Conservation (phyloP, 2,113 vertebrate species). For the Sinosuthora webbiana region DNA sequence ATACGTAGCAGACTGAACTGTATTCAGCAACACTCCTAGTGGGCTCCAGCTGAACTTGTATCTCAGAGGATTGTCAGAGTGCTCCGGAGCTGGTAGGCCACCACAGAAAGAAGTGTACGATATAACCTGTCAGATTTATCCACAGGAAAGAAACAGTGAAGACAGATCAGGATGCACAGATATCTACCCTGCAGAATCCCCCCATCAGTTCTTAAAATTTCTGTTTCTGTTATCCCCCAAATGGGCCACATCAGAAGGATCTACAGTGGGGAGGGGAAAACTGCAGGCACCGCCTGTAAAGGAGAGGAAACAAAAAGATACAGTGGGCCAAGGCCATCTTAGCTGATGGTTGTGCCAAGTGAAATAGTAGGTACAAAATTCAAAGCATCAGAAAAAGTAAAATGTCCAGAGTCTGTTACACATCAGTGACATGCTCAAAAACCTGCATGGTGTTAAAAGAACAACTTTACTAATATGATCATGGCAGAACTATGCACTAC, state of each 20-base stretch:
- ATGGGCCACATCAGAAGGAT: not conserved
- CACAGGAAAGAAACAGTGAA: not conserved
- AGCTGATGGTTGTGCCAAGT: not conserved
- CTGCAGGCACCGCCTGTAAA: not conserved
- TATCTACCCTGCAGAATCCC: not conserved
- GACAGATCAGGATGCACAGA: not conserved
- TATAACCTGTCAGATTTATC: conserved; percentile 78
- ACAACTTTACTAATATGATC: not conserved
- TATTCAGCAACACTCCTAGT: conserved; percentile 87
- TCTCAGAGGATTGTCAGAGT: conserved; percentile 91
- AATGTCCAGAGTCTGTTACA: not conserved
- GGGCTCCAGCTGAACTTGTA: conserved; percentile 99
- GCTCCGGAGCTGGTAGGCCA: conserved; percentile 91
- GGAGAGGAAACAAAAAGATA: not conserved
- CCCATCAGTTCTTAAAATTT: not conserved
- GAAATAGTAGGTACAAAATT: not conserved
- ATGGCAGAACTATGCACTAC: not conserved
- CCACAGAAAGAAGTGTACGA: conserved; percentile 93
- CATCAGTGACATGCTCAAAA: not conserved
- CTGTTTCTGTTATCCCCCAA: not conserved
- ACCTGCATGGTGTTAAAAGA: not conserved
- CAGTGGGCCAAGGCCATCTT: not conserved
- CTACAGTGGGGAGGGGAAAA: not conserved
- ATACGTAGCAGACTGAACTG: conserved; percentile 86
- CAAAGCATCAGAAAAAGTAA: not conserved